These are phyloP conservation scores for Cyphomyrmex costatus DNA, from an alignment of 1,140 invertebrate species.

Conservation along the genomic window DNA sequence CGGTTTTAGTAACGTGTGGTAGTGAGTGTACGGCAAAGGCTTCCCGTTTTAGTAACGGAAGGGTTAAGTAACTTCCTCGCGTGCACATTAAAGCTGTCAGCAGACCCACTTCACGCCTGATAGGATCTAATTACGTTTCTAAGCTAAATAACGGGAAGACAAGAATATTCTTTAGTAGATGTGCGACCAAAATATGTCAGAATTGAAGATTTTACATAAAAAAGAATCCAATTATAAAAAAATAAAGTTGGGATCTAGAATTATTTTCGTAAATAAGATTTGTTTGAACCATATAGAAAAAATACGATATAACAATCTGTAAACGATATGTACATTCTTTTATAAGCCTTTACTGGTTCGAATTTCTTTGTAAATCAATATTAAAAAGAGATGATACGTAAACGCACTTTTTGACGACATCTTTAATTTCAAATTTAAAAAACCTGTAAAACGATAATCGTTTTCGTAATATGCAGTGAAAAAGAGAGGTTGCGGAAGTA, in stretches of 20 bases:
- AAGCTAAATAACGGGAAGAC: slow-evolving; percentile 12
- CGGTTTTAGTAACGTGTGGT: slow-evolving; percentile 12
- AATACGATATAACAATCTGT: not conserved
- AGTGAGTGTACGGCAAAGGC: not conserved
- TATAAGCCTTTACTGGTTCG: not conserved
- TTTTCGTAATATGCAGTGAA: slow-evolving; percentile 21
- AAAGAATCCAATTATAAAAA: slow-evolving; percentile 11
- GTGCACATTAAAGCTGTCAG: slow-evolving; percentile 42
- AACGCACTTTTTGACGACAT: not conserved
- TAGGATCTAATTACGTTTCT: slow-evolving; percentile 51
- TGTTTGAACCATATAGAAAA: not conserved
- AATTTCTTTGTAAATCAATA: not conserved
- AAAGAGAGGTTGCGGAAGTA: slow-evolving; percentile 30
- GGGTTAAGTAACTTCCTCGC: slow-evolving; percentile 30
- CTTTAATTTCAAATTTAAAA: slow-evolving; percentile 16
- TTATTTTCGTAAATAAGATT: not conserved
- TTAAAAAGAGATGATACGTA: not conserved
- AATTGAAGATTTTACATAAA: not conserved
- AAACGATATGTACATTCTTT: not conserved
- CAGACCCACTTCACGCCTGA: slow-evolving; percentile 38
- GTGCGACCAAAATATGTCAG: not conserved
- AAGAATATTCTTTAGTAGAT: not conserved
- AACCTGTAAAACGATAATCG: slow-evolving; percentile 1
- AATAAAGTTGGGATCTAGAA: not conserved
- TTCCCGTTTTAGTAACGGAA: slow-evolving; percentile 50